phyloP scores from a whole-genome alignment of 1,140 invertebrate species.

The Zaprionus ghesquierei region DNA sequence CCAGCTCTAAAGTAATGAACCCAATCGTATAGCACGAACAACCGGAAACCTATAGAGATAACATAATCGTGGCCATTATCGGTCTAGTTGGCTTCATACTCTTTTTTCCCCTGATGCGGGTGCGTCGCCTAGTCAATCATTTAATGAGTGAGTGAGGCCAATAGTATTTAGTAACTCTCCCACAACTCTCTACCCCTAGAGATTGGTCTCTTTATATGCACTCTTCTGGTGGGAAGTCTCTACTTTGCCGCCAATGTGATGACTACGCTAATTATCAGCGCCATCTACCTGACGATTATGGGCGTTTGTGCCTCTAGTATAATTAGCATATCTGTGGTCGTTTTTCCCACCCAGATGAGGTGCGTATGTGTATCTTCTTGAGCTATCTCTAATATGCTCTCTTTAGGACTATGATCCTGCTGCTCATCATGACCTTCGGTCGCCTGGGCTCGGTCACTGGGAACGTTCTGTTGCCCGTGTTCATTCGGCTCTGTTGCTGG shows the following conservation, averaged over 20 bases:
- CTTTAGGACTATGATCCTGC: constrained; percentile 64
- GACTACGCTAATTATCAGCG: constrained; percentile 27
- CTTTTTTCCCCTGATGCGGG: constrained; percentile 55
- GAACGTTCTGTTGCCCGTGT: constrained; percentile 53
- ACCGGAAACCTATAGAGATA: constrained; percentile 43
- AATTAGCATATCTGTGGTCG: constrained; percentile 84
- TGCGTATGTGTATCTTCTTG: constrained; percentile 41
- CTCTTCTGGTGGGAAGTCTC: constrained; percentile 49
- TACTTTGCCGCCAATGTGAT: constrained; percentile 40
- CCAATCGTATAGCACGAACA: constrained; percentile 32
- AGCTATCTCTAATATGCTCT: not conserved
- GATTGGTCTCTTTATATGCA: constrained; percentile 50
- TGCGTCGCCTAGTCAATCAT: constrained; percentile 37
- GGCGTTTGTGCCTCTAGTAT: constrained; percentile 83
- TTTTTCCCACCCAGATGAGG: constrained; percentile 85
- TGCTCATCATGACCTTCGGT: constrained; percentile 70
- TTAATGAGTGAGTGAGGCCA: constrained; percentile 52
- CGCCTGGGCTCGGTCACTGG: constrained; percentile 59
- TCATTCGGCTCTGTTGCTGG: constrained; percentile 51
- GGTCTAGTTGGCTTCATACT: constrained; percentile 48
- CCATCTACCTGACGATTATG: constrained; percentile 83
- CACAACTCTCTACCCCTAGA: constrained; percentile 12
- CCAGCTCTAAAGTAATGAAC: constrained; percentile 59
- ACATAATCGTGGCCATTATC: constrained; percentile 55
- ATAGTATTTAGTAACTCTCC: not conserved